A percentile compares a stretch with the other conserved stretches of the same genome.
phyloP scores from a whole-genome alignment of 2,797 vertebrate genomes.

The Parotocinclus haroldoi region DNA sequence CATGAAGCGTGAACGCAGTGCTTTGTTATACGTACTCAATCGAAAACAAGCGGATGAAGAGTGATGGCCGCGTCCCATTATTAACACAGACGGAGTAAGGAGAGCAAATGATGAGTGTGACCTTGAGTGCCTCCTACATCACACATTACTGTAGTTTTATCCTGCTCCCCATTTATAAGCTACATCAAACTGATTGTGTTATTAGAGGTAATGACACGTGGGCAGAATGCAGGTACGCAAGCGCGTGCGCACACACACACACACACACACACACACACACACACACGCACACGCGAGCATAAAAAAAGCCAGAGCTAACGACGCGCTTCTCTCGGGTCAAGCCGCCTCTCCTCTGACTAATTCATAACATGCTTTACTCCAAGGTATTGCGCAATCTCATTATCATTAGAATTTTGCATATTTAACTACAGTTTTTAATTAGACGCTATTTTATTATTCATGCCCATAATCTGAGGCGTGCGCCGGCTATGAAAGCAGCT shows the following conservation, averaged over 20 bases:
- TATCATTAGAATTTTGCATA: conserved; percentile 99
- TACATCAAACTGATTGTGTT: conserved; percentile 4
- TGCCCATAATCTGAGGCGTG: conserved; percentile 98
- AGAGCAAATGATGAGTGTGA: no score
- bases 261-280: conserved; percentile 35
- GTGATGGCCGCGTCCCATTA: no score
- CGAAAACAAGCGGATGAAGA: no score
- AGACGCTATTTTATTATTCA: conserved; percentile 99
- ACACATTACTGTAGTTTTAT: no score
- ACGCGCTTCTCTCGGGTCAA: conserved; percentile 87
- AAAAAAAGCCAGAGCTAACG: conserved; percentile 74
- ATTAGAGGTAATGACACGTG: conserved; percentile 64
- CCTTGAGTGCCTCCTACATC: no score
- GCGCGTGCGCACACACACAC: conserved; percentile 16
- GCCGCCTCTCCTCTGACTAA: conserved; percentile 91
- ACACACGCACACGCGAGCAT: conserved; percentile 48
- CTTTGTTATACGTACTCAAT: no score
- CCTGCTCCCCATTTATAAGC: no score
- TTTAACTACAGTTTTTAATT: conserved; percentile 99
- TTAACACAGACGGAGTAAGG: no score
- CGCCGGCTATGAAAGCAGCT: no score
- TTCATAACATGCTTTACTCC: conserved; percentile 95
- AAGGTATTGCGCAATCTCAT: conserved; percentile 98
- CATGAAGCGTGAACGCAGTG: no score
- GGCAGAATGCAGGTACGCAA: background rate